Conservation (phyloP, 2,888 invertebrate species). For the Apotomis turbidana region DNA sequence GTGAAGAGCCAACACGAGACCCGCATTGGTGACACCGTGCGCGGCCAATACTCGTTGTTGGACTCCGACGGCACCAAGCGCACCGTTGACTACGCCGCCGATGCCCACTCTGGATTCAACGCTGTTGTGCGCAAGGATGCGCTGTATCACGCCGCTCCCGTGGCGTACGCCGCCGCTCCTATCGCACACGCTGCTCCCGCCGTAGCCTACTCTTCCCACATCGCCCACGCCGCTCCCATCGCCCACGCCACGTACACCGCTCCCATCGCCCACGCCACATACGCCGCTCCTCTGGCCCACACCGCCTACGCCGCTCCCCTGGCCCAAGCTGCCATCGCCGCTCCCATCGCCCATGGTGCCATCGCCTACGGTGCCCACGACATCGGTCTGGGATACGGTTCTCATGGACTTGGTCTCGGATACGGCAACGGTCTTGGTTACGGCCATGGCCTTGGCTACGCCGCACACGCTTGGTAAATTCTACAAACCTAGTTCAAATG, state of each 20-base stretch:
- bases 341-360: conserved; percentile 42
- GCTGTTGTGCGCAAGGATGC: conserved; percentile 66
- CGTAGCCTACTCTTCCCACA: neutral
- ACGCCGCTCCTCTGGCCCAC: conserved; percentile 45
- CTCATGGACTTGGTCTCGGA: conserved; percentile 26
- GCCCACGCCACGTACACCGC: conserved; percentile 42
- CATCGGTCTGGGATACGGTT: conserved; percentile 34
- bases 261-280: conserved; percentile 45
- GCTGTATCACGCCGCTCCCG: conserved; percentile 48
- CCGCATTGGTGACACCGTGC: conserved; percentile 85
- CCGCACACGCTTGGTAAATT: conserved; percentile 15
- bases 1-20: conserved; percentile 81
- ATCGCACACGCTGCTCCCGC: conserved; percentile 48
- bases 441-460: conserved; percentile 23
- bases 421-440: conserved; percentile 14
- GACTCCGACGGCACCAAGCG: conserved; percentile 84
- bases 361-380: conserved; percentile 44
- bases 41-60: conserved; percentile 75
- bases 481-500: neutral
- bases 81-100: conserved; percentile 81
- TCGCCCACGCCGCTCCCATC: conserved; percentile 48
- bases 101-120: conserved; percentile 66
- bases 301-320: conserved; percentile 45
- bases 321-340: conserved; percentile 41
- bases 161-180: conserved; percentile 48